These are phyloP conservation scores for Corella eumyota DNA, from an alignment of 23 tunicate species.

Conservation along the genomic window DNA sequence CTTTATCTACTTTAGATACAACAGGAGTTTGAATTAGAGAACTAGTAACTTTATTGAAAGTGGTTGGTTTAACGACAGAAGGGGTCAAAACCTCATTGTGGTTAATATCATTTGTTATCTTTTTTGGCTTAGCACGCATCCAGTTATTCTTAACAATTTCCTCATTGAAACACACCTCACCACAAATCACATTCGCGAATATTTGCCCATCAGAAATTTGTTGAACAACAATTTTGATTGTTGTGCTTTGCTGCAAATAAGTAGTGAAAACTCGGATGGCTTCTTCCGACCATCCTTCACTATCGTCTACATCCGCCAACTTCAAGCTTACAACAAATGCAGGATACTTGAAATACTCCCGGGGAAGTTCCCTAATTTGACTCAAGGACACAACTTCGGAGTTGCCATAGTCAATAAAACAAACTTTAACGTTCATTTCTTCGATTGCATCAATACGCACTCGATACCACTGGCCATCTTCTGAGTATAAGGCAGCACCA, in stretches of 20 bases:
- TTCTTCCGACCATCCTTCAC: conserved; percentile 16
- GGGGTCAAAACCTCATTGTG: too few relatives aligned
- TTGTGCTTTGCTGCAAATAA: neutral
- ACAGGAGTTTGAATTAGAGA: neutral
- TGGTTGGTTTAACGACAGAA: too few relatives aligned
- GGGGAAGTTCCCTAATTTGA: conserved; percentile 2
- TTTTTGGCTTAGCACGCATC: too few relatives aligned
- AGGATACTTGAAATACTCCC: conserved; percentile 21
- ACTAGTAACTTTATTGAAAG: too few relatives aligned
- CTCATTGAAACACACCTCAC: too few relatives aligned
- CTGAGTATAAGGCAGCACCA: conserved; percentile 20
- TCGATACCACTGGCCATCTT: conserved; percentile 50
- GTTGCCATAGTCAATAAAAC: conserved; percentile 62
- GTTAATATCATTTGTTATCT: too few relatives aligned
- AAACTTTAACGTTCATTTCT: neutral
- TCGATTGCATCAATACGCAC: conserved; percentile 1
- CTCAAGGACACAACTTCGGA: neutral
- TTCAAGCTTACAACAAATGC: conserved; percentile 20
- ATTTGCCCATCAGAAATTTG: too few relatives aligned
- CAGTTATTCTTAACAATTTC: too few relatives aligned
- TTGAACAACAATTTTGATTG: too few relatives aligned
- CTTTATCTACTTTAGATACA: neutral
- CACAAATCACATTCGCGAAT: too few relatives aligned
- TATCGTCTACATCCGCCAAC: too few relatives aligned
- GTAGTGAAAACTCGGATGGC: neutral